phyloP scores from a whole-genome alignment of 2,113 vertebrate species.

The Vulpes lagopus region DNA sequence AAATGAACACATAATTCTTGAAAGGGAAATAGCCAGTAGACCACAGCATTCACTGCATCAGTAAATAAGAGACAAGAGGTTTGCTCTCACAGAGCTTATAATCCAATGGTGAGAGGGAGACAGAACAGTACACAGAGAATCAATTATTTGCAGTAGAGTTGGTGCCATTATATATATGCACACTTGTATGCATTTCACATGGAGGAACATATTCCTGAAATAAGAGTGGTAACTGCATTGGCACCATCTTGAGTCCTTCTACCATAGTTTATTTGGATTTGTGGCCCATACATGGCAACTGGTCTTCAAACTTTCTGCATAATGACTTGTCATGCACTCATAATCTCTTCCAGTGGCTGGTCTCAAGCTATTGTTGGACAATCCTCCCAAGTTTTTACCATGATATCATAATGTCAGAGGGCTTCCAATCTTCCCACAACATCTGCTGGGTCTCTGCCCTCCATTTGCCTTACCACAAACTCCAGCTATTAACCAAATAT shows the following conservation, averaged over 20 bases:
- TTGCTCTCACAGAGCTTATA: neutral
- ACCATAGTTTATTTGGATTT: neutral
- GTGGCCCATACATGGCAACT: neutral
- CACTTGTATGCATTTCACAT: neutral
- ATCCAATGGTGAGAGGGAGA: neutral
- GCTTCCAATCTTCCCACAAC: neutral
- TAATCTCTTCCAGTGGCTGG: neutral
- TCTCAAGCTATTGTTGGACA: neutral
- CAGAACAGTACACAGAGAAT: neutral
- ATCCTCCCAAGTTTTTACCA: neutral
- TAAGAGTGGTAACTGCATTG: neutral
- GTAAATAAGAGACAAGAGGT: neutral
- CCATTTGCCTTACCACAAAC: neutral
- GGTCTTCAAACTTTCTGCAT: neutral
- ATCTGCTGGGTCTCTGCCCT: neutral
- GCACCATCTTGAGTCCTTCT: neutral
- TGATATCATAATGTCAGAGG: neutral
- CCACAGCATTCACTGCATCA: neutral
- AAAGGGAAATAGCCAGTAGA: neutral
- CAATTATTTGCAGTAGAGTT: neutral
- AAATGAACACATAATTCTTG: neutral
- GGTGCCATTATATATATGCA: neutral
- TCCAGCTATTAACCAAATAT: neutral
- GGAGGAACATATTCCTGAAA: neutral
- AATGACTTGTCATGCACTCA: neutral